Conservation (phyloP, 2,113 vertebrate genomes). For the Trachemys scripta region DNA sequence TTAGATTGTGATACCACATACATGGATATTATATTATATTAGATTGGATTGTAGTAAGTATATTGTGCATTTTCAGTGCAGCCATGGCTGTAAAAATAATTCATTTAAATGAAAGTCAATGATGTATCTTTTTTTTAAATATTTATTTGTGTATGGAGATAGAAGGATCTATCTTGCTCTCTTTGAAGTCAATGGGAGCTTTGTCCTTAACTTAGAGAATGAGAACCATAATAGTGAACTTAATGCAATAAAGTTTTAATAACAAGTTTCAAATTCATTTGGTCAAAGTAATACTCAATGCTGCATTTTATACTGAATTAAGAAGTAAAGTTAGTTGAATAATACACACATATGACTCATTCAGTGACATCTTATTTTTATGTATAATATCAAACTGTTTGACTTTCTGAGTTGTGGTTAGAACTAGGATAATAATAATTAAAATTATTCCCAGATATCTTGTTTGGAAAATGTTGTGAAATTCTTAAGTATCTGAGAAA, state of each 20-base stretch:
- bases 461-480: not conserved
- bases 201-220: not conserved
- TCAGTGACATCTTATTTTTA: not conserved
- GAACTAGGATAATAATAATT: not conserved
- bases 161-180: not conserved
- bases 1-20: not conserved
- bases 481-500: not conserved
- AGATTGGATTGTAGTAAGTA: fast-evolving
- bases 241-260: not conserved
- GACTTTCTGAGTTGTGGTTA: not conserved
- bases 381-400: not conserved
- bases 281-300: not conserved
- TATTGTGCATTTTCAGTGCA: not conserved
- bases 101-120: not conserved
- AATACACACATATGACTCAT: not conserved
- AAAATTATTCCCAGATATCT: not conserved
- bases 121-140: not conserved
- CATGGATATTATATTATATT: not conserved
- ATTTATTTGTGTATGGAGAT: not conserved
- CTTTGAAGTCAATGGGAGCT: not conserved
- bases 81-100: not conserved
- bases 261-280: not conserved
- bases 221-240: not conserved
- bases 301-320: not conserved
- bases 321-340: not conserved